Conservation (phyloP, 2,888 invertebrate species). For the Pseudococcus viburni region DNA sequence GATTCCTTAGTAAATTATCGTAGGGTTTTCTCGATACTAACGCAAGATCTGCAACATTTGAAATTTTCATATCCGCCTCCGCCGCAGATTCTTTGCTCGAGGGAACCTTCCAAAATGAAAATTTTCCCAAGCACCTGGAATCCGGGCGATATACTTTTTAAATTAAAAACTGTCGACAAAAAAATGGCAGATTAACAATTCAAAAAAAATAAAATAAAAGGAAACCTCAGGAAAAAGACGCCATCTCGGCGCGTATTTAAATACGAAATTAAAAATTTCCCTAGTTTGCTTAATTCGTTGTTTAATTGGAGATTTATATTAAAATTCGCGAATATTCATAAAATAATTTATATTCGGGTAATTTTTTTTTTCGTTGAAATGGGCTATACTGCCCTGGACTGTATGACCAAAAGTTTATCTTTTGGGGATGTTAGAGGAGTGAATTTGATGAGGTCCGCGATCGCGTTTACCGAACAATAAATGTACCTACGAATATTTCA, state of each 20-base stretch:
- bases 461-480: not conserved
- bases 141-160: not conserved
- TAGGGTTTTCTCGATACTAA: too few species aligned
- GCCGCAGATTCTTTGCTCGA: too few species aligned
- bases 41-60: too few species aligned
- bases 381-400: too few species aligned
- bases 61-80: too few species aligned
- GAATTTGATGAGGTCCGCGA: too few species aligned
- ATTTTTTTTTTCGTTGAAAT: not conserved
- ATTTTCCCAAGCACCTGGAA: not conserved
- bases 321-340: constrained; percentile 18
- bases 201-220: not conserved
- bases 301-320: constrained; percentile 8
- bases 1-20: too few species aligned
- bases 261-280: constrained; percentile 16
- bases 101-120: too few species aligned
- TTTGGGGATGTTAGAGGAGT: too few species aligned
- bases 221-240: not conserved
- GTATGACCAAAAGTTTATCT: too few species aligned
- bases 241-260: constrained; percentile 10
- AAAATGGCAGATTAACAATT: constrained; percentile 1
- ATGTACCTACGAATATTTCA: not conserved
- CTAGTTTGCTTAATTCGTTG: constrained; percentile 15
- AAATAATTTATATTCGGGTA: constrained; percentile 3
- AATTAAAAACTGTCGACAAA: constrained; percentile 8